Conservation (phyloP, 2,797 vertebrate genomes). For the Decapterus maruadsi region DNA sequence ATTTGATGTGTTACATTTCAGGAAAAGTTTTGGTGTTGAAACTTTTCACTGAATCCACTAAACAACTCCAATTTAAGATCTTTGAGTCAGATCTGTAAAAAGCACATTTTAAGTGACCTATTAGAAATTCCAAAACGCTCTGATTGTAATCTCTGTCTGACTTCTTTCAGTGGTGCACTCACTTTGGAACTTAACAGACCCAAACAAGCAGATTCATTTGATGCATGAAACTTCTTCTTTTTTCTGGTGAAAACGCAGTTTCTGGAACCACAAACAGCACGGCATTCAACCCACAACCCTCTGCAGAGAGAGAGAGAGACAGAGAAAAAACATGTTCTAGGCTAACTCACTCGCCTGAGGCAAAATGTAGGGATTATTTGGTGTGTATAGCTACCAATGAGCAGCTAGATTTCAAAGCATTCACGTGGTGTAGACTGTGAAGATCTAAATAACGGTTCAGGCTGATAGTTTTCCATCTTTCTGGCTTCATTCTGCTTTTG, state of each 20-base stretch:
- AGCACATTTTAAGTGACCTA: slow-evolving; percentile 11
- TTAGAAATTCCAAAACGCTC: slow-evolving; percentile 25
- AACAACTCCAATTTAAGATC: background rate
- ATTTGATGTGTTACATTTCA: slow-evolving; percentile 10
- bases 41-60: background rate
- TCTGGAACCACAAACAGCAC: background rate
- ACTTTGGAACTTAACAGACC: slow-evolving; percentile 44
- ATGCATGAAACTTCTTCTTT: slow-evolving; percentile 8
- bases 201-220: slow-evolving; percentile 31
- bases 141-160: slow-evolving; percentile 32
- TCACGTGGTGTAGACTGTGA: slow-evolving; percentile 20
- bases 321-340: background rate
- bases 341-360: slow-evolving; percentile 14
- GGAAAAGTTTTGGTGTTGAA: background rate
- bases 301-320: slow-evolving; percentile 6
- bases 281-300: slow-evolving; percentile 29
- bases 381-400: slow-evolving; percentile 52
- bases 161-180: slow-evolving; percentile 20
- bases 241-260: slow-evolving; percentile 11
- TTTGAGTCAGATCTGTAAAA: background rate
- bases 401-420: slow-evolving; percentile 10
- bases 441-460: slow-evolving; percentile 28
- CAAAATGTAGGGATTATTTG: slow-evolving; percentile 69
- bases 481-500: slow-evolving; percentile 5
- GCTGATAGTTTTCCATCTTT: background rate